Evolutionary conservation across 2,888 invertebrate genomes (phyloP), one percentile per base, ranked within the genome.

Genomic region (Cremastinae sp.): DNA sequence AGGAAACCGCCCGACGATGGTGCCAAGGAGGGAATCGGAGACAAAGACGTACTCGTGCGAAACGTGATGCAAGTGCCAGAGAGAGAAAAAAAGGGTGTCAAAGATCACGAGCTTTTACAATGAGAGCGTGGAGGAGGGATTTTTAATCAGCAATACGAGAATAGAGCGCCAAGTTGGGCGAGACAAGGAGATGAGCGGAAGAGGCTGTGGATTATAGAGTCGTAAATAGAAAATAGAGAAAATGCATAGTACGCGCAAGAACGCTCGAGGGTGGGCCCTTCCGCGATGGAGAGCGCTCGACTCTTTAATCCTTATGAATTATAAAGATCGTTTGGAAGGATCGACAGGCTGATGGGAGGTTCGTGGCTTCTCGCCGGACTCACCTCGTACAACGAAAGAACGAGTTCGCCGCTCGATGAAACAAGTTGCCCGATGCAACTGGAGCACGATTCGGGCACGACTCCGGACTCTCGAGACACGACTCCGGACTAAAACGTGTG

Each of bases 401-500:
- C 43, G 56, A 49, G 64, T 43, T 43, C 62, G 56, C 62, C 28
- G 68, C 71, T 55, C 59, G 69, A 47, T 47, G 28, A 28, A 7
- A 9, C 9, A 49, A 18, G 9, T 14, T 14, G 43, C 59, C 43
- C 41, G 59, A 22, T n/a, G 22, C 45, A 14, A 22, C 28, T 28
- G 68, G 55, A 37, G 49, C 45, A 58, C 47, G 28, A 64, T 59
- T 41, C 12, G 43, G 43, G 56, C 14, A n/a, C 43, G 37, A 7
- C 43, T 49, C 35, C 58, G 56, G 61, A n/a, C n/a, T n/a, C n/a
- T n/a, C 74, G 47, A 0, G 22, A 72, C 79, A 77, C 79, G 77
- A 72, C 43, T 79, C 58, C 59, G 79, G 77, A 70, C 80, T 80
- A 78, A 80, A 78, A 84, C 79, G 84, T 83, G 28, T 28, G 82